These are phyloP conservation scores for Casuarius casuarius DNA, from an alignment of 2,113 vertebrate genomes.

Conservation along the genomic window DNA sequence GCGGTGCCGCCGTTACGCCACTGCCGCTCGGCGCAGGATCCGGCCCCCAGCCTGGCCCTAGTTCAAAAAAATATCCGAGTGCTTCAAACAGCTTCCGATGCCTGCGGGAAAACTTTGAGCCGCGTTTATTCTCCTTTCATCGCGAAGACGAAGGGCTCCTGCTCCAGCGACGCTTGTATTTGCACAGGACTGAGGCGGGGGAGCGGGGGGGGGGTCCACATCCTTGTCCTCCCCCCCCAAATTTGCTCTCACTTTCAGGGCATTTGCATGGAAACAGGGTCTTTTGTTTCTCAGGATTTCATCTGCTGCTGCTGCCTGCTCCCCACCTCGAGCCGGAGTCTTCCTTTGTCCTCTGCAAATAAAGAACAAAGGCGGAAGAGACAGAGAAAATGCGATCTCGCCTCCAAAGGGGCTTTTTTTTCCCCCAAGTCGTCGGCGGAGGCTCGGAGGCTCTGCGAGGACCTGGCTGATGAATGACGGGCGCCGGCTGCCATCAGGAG, in stretches of 20 bases:
- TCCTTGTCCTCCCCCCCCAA: background rate
- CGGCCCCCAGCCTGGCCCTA: background rate
- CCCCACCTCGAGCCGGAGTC: background rate
- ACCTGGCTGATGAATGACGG: background rate
- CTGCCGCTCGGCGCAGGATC: conserved; percentile 8
- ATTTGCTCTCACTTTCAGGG: background rate
- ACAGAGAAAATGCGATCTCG: background rate
- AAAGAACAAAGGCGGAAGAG: background rate
- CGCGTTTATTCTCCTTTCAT: background rate
- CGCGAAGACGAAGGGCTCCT: background rate
- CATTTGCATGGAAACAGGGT: conserved; percentile 28
- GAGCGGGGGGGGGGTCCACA: background rate
- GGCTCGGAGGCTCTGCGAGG: background rate
- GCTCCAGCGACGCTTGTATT: background rate
- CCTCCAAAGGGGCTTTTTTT: background rate
- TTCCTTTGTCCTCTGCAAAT: conserved; percentile 11
- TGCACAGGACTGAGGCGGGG: background rate
- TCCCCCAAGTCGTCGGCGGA: background rate
- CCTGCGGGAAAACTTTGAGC: conserved; percentile 56
- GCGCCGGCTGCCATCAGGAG: background rate
- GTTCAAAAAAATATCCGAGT: background rate
- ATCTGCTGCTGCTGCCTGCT: background rate
- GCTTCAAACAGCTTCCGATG: background rate
- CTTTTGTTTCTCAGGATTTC: conserved; percentile 32
- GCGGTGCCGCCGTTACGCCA: background rate